Percentiles rank a stretch among this genome's conserved stretches.
Evolutionary conservation across 2,113 vertebrate genomes (phyloP).

Genomic region (Lampris megalopsis): DNA sequence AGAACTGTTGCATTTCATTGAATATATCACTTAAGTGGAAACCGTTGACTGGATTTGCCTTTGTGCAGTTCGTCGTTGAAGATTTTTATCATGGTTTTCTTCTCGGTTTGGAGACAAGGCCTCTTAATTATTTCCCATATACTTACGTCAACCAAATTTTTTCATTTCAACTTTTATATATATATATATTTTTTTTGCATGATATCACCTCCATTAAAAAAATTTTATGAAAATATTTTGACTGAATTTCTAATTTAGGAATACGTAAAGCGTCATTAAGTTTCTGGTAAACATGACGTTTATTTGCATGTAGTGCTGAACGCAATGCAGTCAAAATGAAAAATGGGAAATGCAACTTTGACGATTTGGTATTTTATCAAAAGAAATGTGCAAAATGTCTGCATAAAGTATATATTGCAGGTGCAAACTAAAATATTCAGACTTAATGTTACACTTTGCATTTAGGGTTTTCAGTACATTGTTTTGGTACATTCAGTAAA

Average conservation of each 20-base stretch:
- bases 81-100: constrained; percentile 26
- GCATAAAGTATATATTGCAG: not conserved
- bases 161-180: constrained; percentile 47
- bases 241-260: constrained; percentile 8
- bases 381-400: not conserved
- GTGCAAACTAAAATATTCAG: not conserved
- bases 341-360: no score
- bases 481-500: not conserved
- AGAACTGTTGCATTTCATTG: constrained; percentile 37
- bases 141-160: constrained; percentile 10
- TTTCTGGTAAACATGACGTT: no score
- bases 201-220: constrained; percentile 83
- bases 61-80: constrained; percentile 36
- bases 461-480: not conserved
- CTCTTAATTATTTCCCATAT: constrained; percentile 40
- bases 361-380: no score
- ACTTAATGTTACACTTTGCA: not conserved
- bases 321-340: no score
- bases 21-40: constrained; percentile 25
- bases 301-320: no score
- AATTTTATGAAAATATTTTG: constrained; percentile 72
- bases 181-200: constrained; percentile 65
- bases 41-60: constrained; percentile 27
- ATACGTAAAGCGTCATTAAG: not conserved
- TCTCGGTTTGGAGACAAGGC: constrained; percentile 19